A percentile compares a stretch with the other conserved stretches of the same genome.
Evolutionary conservation across 2,888 invertebrate genomes (phyloP).

Genomic region (Drosophila affinis): DNA sequence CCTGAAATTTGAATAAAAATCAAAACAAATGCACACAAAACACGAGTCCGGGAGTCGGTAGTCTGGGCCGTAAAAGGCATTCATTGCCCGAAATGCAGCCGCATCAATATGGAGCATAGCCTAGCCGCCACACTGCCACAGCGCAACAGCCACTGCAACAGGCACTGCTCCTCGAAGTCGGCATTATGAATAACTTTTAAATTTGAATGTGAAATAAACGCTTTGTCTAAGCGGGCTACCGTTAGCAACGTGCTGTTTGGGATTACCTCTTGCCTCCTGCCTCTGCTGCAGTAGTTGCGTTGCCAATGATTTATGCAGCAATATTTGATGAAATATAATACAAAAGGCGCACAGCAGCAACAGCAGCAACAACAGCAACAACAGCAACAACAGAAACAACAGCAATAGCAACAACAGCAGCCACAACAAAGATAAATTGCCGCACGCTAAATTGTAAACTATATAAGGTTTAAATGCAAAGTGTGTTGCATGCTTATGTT

Average conservation of each 20-base stretch:
- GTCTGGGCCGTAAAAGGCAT: slow-evolving; percentile 51
- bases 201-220: slow-evolving; percentile 79
- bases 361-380: slow-evolving; percentile 30
- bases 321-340: slow-evolving; percentile 79
- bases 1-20: slow-evolving; percentile 67
- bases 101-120: slow-evolving; percentile 70
- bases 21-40: slow-evolving; percentile 68
- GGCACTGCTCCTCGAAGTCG: slow-evolving; percentile 50
- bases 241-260: slow-evolving; percentile 61
- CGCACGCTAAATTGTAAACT: slow-evolving; percentile 71
- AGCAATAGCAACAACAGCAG: slow-evolving; percentile 29
- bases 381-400: slow-evolving; percentile 31
- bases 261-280: slow-evolving; percentile 5
- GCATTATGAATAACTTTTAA: slow-evolving; percentile 77
- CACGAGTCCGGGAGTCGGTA: slow-evolving; percentile 41
- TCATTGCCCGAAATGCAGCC: slow-evolving; percentile 59
- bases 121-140: not conserved
- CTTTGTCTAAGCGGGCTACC: slow-evolving; percentile 73
- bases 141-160: slow-evolving; percentile 19
- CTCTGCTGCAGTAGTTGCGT: slow-evolving; percentile 46
- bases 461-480: slow-evolving; percentile 73
- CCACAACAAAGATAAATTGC: slow-evolving; percentile 73
- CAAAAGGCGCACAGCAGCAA: slow-evolving; percentile 62
- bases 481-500: slow-evolving; percentile 28
- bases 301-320: slow-evolving; percentile 73